Conservation (phyloP, 2,888 invertebrate species). For the Habroteleia sp. region DNA sequence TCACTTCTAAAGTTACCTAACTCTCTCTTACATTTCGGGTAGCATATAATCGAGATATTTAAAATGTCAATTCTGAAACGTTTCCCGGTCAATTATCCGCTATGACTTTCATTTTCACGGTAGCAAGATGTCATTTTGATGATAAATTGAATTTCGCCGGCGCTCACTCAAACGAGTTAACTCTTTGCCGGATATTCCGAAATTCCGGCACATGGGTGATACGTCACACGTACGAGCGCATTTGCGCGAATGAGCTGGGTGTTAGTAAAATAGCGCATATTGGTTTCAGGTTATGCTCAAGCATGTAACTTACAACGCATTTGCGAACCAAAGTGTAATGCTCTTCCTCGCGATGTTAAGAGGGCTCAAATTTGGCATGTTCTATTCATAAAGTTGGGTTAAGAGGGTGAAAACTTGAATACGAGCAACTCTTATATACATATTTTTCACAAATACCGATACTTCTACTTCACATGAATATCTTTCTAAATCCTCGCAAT, state of each 20-base stretch:
- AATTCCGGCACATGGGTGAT: constrained; percentile 20
- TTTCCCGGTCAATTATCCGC: constrained; percentile 6
- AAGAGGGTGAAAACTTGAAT: constrained; percentile 25
- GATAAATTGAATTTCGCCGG: constrained; percentile 29
- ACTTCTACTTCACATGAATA: too few relatives aligned
- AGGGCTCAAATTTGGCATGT: constrained; percentile 38
- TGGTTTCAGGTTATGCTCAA: constrained; percentile 40
- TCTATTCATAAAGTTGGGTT: constrained; percentile 45
- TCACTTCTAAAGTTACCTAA: too few relatives aligned
- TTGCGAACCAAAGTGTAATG: constrained; percentile 34
- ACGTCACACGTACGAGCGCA: constrained; percentile 13
- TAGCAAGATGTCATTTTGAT: constrained; percentile 23
- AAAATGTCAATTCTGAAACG: background rate
- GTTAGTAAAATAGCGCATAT: constrained; percentile 42
- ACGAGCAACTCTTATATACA: constrained; percentile 15
- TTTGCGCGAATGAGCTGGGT: constrained; percentile 21
- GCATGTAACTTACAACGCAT: constrained; percentile 25
- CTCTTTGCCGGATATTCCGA: constrained; percentile 24
- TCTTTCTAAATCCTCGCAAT: too few relatives aligned
- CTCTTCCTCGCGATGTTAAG: constrained; percentile 14
- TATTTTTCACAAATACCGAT: too few relatives aligned
- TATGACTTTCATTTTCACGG: constrained; percentile 35
- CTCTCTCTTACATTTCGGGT: too few relatives aligned
- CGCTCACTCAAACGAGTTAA: constrained; percentile 30
- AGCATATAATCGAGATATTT: too few relatives aligned